Percentiles rank a stretch among this genome's conserved stretches.
Evolutionary conservation across 2,113 vertebrate genomes (phyloP).

Genomic region (Ammodramus savannarum): DNA sequence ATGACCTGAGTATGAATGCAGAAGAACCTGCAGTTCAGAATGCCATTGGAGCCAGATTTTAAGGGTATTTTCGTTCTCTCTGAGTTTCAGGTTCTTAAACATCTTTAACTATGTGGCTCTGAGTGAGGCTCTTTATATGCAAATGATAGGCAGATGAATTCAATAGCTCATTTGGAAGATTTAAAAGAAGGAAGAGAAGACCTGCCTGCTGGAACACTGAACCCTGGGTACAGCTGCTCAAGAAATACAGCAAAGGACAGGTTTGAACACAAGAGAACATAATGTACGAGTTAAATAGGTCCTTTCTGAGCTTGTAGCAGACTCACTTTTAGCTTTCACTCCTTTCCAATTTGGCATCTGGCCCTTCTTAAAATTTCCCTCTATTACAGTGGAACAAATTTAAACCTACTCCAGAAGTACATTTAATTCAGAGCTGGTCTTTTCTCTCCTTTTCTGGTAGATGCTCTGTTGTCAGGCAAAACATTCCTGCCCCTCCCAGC

Average conservation of each 20-base stretch:
- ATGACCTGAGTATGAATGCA: not conserved
- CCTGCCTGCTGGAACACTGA: not conserved
- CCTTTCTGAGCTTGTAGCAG: slow-evolving; percentile 20
- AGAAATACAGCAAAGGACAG: slow-evolving; percentile 28
- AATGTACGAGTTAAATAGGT: not conserved
- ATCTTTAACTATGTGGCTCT: not conserved
- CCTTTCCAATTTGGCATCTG: slow-evolving; percentile 35
- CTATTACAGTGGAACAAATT: slow-evolving; percentile 6
- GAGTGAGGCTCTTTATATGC: slow-evolving; percentile 4
- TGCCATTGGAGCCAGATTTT: not conserved
- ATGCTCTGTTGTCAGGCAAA: not conserved
- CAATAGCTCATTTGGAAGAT: not conserved
- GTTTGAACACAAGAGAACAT: slow-evolving; percentile 30
- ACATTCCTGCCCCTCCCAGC: not conserved
- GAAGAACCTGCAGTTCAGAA: not conserved
- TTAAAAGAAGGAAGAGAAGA: not conserved
- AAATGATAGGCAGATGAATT: slow-evolving; percentile 41
- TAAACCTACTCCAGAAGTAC: slow-evolving; percentile 5
- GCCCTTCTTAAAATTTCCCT: slow-evolving; percentile 25
- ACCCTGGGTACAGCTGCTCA: not conserved
- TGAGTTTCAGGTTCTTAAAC: not conserved
- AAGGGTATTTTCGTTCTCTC: not conserved
- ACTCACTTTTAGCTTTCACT: not conserved
- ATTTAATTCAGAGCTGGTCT: slow-evolving; percentile 37
- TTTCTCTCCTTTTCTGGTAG: not conserved